These are phyloP conservation scores for Drosophila suzukii DNA, from an alignment of 1,140 invertebrate species.

Conservation along the genomic window DNA sequence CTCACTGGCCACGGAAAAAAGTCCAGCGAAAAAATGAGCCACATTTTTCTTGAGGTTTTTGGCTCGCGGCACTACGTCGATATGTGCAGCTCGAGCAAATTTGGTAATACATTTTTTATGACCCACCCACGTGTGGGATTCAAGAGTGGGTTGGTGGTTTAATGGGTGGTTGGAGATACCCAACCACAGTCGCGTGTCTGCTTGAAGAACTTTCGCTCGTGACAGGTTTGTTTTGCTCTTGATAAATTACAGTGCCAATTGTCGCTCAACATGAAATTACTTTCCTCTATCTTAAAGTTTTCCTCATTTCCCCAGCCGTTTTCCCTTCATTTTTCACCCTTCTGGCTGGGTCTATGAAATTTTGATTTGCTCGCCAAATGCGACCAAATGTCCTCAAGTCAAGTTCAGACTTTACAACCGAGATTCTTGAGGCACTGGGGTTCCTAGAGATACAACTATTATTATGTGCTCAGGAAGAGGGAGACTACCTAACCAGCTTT, in stretches of 20 bases:
- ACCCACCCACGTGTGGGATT: conserved; percentile 30
- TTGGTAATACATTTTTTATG: conserved; percentile 77
- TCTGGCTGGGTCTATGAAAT: conserved; percentile 11
- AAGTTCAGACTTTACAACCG: conserved; percentile 28
- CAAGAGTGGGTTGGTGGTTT: conserved; percentile 7
- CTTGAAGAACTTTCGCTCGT: conserved; percentile 11
- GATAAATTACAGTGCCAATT: conserved; percentile 77
- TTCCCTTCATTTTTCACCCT: neutral
- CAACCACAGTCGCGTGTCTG: conserved; percentile 53
- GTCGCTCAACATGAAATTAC: conserved; percentile 60
- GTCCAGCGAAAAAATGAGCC: conserved; percentile 25
- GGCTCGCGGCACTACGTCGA: conserved; percentile 37
- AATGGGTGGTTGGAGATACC: conserved; percentile 11
- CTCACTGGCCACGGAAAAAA: conserved; percentile 19
- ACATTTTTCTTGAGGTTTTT: conserved; percentile 47
- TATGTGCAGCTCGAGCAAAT: conserved; percentile 45
- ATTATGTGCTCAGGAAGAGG: conserved; percentile 7
- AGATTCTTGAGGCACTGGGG: conserved; percentile 16
- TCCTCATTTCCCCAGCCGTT: conserved; percentile 5
- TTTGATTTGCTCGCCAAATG: conserved; percentile 40
- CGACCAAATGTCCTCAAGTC: conserved; percentile 32
- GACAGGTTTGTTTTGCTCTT: conserved; percentile 41
- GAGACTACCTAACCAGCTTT: conserved; percentile 6
- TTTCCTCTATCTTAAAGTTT: conserved; percentile 44
- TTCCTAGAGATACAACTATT: conserved; percentile 18